Conservation (phyloP, 1,140 invertebrate species). For the Drosophila nasuta region DNA sequence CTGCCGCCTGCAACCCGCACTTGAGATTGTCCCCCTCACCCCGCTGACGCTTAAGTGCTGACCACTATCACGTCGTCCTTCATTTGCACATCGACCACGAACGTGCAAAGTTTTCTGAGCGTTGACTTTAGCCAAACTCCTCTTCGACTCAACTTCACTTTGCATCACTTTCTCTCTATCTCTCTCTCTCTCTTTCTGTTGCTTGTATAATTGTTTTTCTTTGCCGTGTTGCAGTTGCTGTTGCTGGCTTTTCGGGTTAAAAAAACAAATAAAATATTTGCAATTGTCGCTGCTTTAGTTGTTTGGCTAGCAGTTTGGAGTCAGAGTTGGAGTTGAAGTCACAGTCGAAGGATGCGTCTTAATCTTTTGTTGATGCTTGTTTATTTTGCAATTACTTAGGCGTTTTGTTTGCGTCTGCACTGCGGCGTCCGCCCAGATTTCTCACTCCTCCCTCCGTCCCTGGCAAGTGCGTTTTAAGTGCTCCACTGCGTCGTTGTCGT, state of each 20-base stretch:
- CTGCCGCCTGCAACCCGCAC: conserved; percentile 22
- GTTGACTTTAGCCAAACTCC: conserved; percentile 49
- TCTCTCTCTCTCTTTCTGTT: conserved; percentile 3
- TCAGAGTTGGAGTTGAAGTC: conserved; percentile 6
- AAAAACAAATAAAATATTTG: conserved; percentile 71
- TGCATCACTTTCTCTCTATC: not conserved
- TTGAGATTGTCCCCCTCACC: not conserved
- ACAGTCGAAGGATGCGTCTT: conserved; percentile 60
- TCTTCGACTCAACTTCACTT: no score
- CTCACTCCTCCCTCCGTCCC: not conserved
- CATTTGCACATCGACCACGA: conserved; percentile 81
- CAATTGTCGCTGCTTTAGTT: conserved; percentile 49
- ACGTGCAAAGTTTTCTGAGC: conserved; percentile 58
- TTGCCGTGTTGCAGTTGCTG: not conserved
- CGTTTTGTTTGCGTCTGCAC: conserved; percentile 82
- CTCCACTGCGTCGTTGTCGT: conserved; percentile 53
- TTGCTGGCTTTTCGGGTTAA: conserved; percentile 16
- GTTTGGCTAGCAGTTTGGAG: not conserved
- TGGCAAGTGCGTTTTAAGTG: conserved; percentile 49
- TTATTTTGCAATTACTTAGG: conserved; percentile 84
- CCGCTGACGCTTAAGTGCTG: conserved; percentile 28
- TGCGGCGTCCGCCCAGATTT: conserved; percentile 55
- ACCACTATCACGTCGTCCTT: conserved; percentile 69
- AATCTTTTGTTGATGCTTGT: conserved; percentile 84
- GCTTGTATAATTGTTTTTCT: conserved; percentile 42